These are phyloP conservation scores for Diplodus puntazzo DNA, from an alignment of 2,797 vertebrate genomes.

Conservation along the genomic window DNA sequence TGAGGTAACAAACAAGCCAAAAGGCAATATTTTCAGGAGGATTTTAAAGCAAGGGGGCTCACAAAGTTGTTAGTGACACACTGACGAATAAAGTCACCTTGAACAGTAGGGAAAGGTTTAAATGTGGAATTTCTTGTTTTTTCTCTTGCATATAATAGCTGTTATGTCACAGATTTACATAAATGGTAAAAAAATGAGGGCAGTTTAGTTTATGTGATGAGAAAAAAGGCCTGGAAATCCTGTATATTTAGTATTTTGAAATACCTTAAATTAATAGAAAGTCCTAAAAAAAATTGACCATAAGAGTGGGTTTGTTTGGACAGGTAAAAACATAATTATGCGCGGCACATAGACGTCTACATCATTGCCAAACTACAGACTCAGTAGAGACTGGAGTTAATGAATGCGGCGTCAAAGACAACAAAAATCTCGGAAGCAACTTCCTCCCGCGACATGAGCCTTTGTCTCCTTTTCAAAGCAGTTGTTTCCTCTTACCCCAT, in stretches of 20 bases:
- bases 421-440: slow-evolving; percentile 33
- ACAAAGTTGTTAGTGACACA: slow-evolving; percentile 23
- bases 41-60: too few species aligned
- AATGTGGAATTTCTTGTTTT: neutral
- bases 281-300: neutral
- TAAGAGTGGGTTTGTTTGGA: slow-evolving; percentile 9
- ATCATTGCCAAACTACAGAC: slow-evolving; percentile 29
- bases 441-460: slow-evolving; percentile 49
- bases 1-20: slow-evolving; percentile 25
- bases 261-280: neutral
- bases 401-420: slow-evolving; percentile 44
- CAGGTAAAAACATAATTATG: slow-evolving; percentile 40
- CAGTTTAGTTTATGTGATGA: neutral
- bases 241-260: neutral
- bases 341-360: slow-evolving; percentile 23
- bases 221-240: neutral
- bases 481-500: slow-evolving; percentile 56
- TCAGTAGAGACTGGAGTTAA: slow-evolving; percentile 44
- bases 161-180: neutral
- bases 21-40: slow-evolving; percentile 6
- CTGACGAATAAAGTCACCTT: slow-evolving; percentile 39
- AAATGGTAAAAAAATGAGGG: neutral
- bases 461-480: slow-evolving; percentile 57
- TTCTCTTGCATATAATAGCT: neutral
- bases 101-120: slow-evolving; percentile 9